Evolutionary conservation across 1,140 invertebrate species (phyloP).

Genomic region (Sweltsa coloradensis): DNA sequence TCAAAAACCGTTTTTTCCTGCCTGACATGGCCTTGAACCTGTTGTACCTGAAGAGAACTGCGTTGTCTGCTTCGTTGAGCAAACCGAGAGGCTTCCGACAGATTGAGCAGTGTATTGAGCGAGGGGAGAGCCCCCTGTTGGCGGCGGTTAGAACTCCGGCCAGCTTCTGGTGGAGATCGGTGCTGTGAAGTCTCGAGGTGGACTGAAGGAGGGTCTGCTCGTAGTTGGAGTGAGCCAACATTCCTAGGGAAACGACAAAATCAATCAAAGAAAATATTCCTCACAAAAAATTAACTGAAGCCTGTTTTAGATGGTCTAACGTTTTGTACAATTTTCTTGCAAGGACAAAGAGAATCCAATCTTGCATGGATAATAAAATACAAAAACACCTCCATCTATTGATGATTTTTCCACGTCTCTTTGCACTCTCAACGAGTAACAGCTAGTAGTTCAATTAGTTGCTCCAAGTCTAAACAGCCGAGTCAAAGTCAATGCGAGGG

Average conservation of each 20-base stretch:
- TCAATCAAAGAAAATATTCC: not conserved
- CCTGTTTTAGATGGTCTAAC: too few species aligned
- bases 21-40: not conserved
- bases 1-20: not conserved
- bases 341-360: too few species aligned
- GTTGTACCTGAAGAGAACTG: constrained; percentile 8
- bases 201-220: constrained; percentile 29
- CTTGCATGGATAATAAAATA: too few species aligned
- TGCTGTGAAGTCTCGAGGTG: constrained; percentile 19
- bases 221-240: constrained; percentile 44
- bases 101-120: not conserved
- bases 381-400: too few species aligned
- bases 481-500: too few species aligned
- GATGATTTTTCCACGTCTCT: too few species aligned
- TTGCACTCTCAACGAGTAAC: too few species aligned
- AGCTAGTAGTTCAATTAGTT: too few species aligned
- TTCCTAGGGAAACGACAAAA: constrained; percentile 30
- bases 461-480: too few species aligned
- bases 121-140: constrained; percentile 4
- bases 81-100: constrained; percentile 6
- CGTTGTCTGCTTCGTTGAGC: not conserved
- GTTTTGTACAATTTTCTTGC: too few species aligned
- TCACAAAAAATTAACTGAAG: not conserved
- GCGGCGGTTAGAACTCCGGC: not conserved
- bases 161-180: constrained; percentile 21